These are phyloP conservation scores for Pangasius macronema DNA, from an alignment of 2,797 vertebrate species.

Conservation along the genomic window DNA sequence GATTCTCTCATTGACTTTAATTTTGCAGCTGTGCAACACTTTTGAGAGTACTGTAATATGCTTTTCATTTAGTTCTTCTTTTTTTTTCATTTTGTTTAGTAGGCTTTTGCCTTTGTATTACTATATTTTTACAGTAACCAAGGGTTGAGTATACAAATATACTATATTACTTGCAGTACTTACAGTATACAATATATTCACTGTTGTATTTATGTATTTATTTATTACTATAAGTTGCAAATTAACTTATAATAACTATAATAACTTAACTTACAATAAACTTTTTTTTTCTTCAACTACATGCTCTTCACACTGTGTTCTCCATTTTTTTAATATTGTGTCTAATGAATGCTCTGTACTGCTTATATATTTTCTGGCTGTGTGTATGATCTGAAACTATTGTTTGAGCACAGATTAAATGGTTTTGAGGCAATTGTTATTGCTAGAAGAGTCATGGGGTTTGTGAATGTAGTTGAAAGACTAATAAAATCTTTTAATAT, in stretches of 20 bases:
- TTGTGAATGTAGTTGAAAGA: not conserved
- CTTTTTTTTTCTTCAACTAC: not conserved
- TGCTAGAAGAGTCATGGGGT: not conserved
- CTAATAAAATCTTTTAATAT: too few relatives aligned
- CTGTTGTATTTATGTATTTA: too few relatives aligned
- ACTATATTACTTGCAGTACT: not conserved
- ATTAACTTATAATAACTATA: too few relatives aligned
- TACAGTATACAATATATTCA: not conserved
- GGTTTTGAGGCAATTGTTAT: not conserved
- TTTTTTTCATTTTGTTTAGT: not conserved
- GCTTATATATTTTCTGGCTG: not conserved
- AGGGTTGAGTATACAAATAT: not conserved
- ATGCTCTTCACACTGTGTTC: not conserved
- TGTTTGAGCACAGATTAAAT: not conserved
- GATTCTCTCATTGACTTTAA: not conserved
- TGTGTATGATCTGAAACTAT: not conserved
- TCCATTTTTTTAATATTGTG: not conserved
- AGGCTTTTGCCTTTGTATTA: not conserved
- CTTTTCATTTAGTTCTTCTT: not conserved
- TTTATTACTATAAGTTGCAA: too few relatives aligned
- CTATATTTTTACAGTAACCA: not conserved
- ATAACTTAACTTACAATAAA: too few relatives aligned
- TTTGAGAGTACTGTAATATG: not conserved
- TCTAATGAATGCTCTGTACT: not conserved
- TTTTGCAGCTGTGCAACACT: not conserved